phyloP scores from a whole-genome alignment of 1,140 invertebrate genomes.

The Brachionus rotundiformis region DNA sequence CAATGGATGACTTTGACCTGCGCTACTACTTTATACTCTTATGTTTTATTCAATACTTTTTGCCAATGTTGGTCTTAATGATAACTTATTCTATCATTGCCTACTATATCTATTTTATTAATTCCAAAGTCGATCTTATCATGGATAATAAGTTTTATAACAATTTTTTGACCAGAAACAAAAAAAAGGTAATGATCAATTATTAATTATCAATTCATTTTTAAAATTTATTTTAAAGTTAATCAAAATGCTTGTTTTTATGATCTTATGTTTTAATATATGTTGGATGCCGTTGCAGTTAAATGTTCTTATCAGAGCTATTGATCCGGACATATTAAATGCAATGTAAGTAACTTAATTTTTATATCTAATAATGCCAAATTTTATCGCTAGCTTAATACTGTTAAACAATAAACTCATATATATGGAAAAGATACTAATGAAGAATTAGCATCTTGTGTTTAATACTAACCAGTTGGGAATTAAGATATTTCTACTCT shows the following conservation, averaged over 20 bases:
- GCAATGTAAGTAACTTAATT: neutral
- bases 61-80: slow-evolving; percentile 13
- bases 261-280: slow-evolving; percentile 41
- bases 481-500: too few relatives aligned
- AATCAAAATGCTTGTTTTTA: slow-evolving; percentile 47
- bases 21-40: slow-evolving; percentile 17
- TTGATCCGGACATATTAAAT: neutral
- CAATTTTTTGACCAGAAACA: slow-evolving; percentile 30
- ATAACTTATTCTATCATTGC: slow-evolving; percentile 27
- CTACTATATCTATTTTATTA: slow-evolving; percentile 46
- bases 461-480: too few relatives aligned
- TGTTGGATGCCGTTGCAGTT: slow-evolving; percentile 47
- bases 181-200: slow-evolving; percentile 4
- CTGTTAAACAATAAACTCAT: too few relatives aligned
- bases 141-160: slow-evolving; percentile 43
- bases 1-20: neutral
- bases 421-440: too few relatives aligned
- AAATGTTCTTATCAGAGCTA: slow-evolving; percentile 18
- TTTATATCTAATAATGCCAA: too few relatives aligned
- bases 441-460: too few relatives aligned
- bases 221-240: neutral
- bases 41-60: slow-evolving; percentile 34
- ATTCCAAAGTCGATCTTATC: neutral
- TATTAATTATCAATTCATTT: neutral
- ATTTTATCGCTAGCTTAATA: too few relatives aligned